Evolutionary conservation across 2,888 invertebrate species (phyloP).

Genomic region (Nomada ruficornis): DNA sequence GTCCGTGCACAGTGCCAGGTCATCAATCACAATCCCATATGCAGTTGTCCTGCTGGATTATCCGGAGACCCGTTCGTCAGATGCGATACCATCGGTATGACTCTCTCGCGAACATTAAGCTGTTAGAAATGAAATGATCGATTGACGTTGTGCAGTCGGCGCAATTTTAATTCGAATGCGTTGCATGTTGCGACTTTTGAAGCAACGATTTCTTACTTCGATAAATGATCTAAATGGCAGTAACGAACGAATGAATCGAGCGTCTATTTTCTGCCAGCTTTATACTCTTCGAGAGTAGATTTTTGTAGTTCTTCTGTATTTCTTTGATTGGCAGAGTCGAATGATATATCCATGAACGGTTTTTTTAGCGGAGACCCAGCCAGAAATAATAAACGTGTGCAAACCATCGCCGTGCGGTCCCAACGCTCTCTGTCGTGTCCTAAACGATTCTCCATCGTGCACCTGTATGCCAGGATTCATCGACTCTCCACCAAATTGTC

Average conservation of each 20-base stretch:
- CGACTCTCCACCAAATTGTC: slow-evolving; percentile 91
- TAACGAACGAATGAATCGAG: too few species aligned
- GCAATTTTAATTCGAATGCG: too few species aligned
- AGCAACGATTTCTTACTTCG: too few species aligned
- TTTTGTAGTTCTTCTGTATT: too few species aligned
- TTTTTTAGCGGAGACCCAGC: slow-evolving; percentile 86
- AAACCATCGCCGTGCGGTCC: slow-evolving; percentile 91
- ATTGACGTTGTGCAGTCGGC: too few species aligned
- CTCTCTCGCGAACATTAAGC: too few species aligned
- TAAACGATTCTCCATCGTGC: slow-evolving; percentile 91
- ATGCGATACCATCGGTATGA: slow-evolving; percentile 79
- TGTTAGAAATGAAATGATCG: too few species aligned
- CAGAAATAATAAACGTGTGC: slow-evolving; percentile 86
- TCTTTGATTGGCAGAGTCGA: not conserved
- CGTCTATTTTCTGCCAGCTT: too few species aligned
- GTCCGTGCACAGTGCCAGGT: slow-evolving; percentile 88
- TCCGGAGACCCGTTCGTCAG: slow-evolving; percentile 87
- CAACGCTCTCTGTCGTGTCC: slow-evolving; percentile 86
- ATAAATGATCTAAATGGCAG: too few species aligned
- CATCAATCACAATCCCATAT: slow-evolving; percentile 86
- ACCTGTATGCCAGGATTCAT: slow-evolving; percentile 91
- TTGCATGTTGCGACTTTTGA: not conserved
- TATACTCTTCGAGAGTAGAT: too few species aligned
- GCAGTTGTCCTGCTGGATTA: slow-evolving; percentile 86
- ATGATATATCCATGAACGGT: not conserved